Evolutionary conservation across 2,797 vertebrate genomes (phyloP).

Genomic region (Poecilia gillii): DNA sequence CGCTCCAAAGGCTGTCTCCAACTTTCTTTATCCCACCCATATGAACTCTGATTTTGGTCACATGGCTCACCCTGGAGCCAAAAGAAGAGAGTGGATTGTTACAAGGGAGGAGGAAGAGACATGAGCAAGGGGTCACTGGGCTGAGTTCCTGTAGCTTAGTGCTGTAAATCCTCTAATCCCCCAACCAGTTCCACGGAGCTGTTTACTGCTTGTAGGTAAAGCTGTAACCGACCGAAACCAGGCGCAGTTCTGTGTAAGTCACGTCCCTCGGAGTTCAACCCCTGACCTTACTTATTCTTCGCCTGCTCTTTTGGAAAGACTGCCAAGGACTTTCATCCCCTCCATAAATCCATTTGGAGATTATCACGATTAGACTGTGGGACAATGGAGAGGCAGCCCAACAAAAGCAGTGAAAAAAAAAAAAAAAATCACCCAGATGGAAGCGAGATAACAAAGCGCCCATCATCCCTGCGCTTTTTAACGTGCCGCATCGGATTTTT

Average conservation of each 20-base stretch:
- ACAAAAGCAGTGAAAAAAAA: slow-evolving; percentile 27
- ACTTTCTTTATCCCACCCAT: slow-evolving; percentile 25
- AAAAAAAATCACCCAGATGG: slow-evolving; percentile 15
- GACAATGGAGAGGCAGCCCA: slow-evolving; percentile 27
- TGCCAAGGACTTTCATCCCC: slow-evolving; percentile 35
- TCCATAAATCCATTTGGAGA: slow-evolving; percentile 46
- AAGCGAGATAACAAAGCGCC: slow-evolving; percentile 33
- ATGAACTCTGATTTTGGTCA: slow-evolving; percentile 44
- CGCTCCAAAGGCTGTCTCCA: slow-evolving; percentile 11
- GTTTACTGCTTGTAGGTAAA: slow-evolving; percentile 71
- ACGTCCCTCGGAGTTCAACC: slow-evolving; percentile 21
- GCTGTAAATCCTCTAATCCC: slow-evolving; percentile 83
- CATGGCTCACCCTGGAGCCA: background rate
- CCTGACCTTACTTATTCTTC: slow-evolving; percentile 28
- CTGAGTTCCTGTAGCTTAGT: slow-evolving; percentile 74
- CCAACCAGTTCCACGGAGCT: slow-evolving; percentile 51
- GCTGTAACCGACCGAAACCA: slow-evolving; percentile 53
- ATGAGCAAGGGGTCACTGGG: slow-evolving; percentile 61
- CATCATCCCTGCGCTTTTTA: background rate
- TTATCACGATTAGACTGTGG: slow-evolving; percentile 46
- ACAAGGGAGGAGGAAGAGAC: slow-evolving; percentile 46
- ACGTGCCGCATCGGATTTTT: background rate
- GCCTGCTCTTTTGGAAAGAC: slow-evolving; percentile 28
- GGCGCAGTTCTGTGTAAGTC: slow-evolving; percentile 15
- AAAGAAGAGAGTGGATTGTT: slow-evolving; percentile 34